Evolutionary conservation across 2,888 invertebrate species (phyloP).

Genomic region (Agonum fuliginosum): DNA sequence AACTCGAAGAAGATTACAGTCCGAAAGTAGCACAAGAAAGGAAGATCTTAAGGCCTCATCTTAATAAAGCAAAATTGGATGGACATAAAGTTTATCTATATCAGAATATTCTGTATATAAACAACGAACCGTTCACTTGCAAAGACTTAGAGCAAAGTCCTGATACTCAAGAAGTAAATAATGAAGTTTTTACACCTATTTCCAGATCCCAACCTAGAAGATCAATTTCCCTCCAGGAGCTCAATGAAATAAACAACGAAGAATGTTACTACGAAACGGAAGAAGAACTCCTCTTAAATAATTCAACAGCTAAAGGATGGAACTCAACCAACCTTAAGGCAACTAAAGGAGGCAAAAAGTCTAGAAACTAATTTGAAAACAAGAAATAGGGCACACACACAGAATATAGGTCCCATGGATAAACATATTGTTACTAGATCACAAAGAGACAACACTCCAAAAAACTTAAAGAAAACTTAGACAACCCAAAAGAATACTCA

Average conservation of each 20-base stretch:
- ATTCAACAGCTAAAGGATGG: neutral
- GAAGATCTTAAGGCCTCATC: neutral
- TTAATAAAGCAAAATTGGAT: constrained; percentile 13
- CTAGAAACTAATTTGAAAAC: neutral
- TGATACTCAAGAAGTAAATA: neutral
- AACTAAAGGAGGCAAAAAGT: neutral
- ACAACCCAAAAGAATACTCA: neutral
- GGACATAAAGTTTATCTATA: constrained; percentile 10
- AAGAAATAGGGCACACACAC: neutral
- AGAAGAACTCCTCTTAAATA: neutral
- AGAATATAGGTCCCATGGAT: constrained; percentile 20
- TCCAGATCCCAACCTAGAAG: neutral
- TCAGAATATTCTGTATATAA: constrained; percentile 8
- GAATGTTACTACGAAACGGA: neutral
- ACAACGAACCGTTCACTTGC: constrained; percentile 7
- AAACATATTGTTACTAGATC: constrained; percentile 4
- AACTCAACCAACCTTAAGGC: neutral
- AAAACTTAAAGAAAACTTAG: constrained; percentile 7
- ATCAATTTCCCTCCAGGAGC: neutral
- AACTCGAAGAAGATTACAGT: neutral
- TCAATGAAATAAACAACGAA: neutral
- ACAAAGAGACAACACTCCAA: constrained; percentile 18
- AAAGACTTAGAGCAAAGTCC: neutral
- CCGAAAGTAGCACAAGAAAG: neutral
- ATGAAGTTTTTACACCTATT: neutral